phyloP scores from a whole-genome alignment of 2,113 vertebrate genomes.

The Pelecanoides urinatrix region DNA sequence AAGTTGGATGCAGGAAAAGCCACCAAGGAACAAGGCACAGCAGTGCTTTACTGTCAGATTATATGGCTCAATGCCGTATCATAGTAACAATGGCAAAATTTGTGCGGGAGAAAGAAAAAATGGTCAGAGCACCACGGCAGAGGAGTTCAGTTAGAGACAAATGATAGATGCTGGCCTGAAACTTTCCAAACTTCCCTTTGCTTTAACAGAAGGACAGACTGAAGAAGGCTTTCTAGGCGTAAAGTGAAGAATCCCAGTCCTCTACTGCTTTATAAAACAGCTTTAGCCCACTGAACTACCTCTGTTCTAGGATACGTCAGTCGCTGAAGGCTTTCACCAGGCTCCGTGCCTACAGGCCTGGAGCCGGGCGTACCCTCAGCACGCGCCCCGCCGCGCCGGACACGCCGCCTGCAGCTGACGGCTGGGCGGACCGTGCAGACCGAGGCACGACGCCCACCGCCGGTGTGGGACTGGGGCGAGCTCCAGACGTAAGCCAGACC shows the following conservation, averaged over 20 bases:
- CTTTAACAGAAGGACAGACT: background rate
- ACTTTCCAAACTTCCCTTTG: background rate
- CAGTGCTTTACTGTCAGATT: background rate
- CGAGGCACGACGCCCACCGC: too few relatives aligned
- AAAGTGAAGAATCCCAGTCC: background rate
- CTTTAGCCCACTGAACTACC: background rate
- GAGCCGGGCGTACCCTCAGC: too few relatives aligned
- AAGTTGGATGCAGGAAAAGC: background rate
- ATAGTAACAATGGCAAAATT: rapidly evolving
- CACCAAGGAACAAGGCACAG: background rate
- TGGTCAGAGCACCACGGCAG: background rate
- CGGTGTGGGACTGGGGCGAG: too few relatives aligned
- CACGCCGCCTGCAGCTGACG: rapidly evolving
- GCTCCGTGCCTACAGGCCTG: background rate
- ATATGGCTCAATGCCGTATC: rapidly evolving
- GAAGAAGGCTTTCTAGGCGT: background rate
- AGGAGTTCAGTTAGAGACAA: background rate
- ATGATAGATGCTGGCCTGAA: background rate
- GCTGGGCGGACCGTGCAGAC: background rate
- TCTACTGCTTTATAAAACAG: background rate
- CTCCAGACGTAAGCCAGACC: too few relatives aligned
- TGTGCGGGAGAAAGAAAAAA: background rate
- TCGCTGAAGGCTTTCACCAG: background rate
- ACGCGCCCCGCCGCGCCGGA: rapidly evolving
- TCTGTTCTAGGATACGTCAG: rapidly evolving